Evolutionary conservation across 2,113 vertebrate species (phyloP).

Genomic region (Leiothrix lutea): DNA sequence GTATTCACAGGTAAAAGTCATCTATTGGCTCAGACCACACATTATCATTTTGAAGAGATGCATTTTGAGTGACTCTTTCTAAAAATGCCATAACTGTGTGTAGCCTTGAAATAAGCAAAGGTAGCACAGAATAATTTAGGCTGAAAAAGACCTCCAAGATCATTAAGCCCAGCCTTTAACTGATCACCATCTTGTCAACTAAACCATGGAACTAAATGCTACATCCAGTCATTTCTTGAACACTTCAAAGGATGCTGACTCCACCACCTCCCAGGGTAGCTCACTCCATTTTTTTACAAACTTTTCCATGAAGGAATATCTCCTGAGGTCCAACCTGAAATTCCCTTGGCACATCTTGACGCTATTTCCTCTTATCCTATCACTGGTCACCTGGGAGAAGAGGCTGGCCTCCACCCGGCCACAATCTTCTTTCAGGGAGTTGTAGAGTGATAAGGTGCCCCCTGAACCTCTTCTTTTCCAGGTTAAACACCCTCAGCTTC

Average conservation of each 20-base stretch:
- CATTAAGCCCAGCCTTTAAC: background rate
- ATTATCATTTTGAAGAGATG: background rate
- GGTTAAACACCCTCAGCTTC: background rate
- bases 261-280: background rate
- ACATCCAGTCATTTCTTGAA: background rate
- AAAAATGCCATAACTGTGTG: background rate
- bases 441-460: background rate
- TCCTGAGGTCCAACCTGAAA: background rate
- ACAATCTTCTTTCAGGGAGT: background rate
- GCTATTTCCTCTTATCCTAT: background rate
- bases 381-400: background rate
- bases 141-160: background rate
- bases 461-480: background rate
- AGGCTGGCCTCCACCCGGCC: background rate
- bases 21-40: background rate
- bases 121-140: background rate
- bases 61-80: background rate
- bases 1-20: background rate
- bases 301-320: background rate
- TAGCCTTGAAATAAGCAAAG: background rate
- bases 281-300: background rate
- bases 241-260: background rate
- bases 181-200: background rate
- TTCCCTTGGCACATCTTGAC: background rate
- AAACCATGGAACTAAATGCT: background rate